Percentiles rank a stretch among this genome's conserved stretches.
Conservation (phyloP, 2,888 invertebrate genomes). For the Leptogaster cylindrica region DNA sequence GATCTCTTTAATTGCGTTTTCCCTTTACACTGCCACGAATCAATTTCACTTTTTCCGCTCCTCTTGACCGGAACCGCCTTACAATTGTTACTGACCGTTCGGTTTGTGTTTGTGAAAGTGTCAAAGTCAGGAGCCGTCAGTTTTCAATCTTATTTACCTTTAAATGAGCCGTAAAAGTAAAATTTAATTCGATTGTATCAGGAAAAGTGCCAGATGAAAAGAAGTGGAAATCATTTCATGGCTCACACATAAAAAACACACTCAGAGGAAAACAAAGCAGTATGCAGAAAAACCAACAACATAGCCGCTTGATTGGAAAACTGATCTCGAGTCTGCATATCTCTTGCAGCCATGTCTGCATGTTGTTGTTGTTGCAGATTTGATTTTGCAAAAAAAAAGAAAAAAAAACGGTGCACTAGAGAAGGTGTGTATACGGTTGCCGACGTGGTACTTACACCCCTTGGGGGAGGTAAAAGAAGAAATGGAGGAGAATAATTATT, state of each 20-base stretch:
- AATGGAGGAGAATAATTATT: constrained; percentile 8
- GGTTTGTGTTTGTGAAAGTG: constrained; percentile 5
- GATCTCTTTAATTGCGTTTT: not conserved
- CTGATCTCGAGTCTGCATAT: constrained; percentile 6
- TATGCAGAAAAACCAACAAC: too few species aligned
- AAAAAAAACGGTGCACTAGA: too few species aligned
- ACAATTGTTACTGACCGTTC: constrained; percentile 10
- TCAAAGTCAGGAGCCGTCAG: not conserved
- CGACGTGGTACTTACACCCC: too few species aligned
- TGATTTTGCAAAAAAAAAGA: too few species aligned
- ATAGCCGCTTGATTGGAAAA: constrained; percentile 1
- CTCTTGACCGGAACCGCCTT: not conserved
- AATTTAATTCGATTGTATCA: not conserved
- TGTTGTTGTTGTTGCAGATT: too few species aligned
- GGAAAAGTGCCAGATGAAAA: not conserved
- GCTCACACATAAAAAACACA: not conserved
- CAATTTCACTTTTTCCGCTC: not conserved
- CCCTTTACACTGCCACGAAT: not conserved
- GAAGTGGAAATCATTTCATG: not conserved
- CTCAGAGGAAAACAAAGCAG: too few species aligned
- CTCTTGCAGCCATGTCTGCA: not conserved
- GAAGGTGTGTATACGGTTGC: too few species aligned
- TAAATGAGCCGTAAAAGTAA: constrained; percentile 9
- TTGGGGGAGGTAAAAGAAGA: too few species aligned
- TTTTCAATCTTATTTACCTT: not conserved